Evolutionary conservation across 1,140 invertebrate genomes (phyloP), one percentile per base, ranked within the genome.

Genomic region (Rhagoletis pomonella): DNA sequence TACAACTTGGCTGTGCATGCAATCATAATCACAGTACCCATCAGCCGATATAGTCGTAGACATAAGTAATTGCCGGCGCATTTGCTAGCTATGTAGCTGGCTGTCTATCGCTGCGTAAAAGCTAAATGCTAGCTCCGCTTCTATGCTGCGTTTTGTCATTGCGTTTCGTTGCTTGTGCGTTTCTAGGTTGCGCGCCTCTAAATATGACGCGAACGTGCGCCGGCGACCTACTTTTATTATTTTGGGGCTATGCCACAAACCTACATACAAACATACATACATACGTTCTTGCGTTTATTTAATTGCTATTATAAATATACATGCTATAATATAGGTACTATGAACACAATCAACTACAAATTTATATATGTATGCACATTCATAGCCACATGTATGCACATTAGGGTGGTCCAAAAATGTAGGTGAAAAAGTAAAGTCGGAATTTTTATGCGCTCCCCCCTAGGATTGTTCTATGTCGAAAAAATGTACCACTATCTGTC

Each of bases 301-400:
- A 88, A 65, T 87, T 87, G 77, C 50, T 77, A 64, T 58, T 88
- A 86, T 59, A 87, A 17, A 55, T 42, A n/a, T n/a, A n/a, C n/a
- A n/a, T n/a, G n/a, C n/a, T n/a, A n/a, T n/a, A n/a, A n/a, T n/a
- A n/a, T n/a, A 87, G 42, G 73, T 65, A 86, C 86, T 77, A 47
- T 87, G 65, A 65, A 85, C 50, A 59, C 47, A 86, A 19, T 59
- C n/a, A 58, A 39, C 14, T 85, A 5, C 19, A 17, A 29, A 86
- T 12, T 55, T 60, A 87, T 14, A 55, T 19, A 19, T 3, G 19
- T 77, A 77, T 50, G 17, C 9, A 47, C 17, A 1, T 19, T 44
- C 7, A 19, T 44, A 6, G 3, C 4, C 17, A 14, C 60, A 10
- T 62, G 50, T 55, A 9, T 55, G 55, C 73, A 87, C 29, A 84